Percentiles rank a stretch among this genome's conserved stretches.
Conservation (phyloP, 2,797 vertebrate genomes). For the Lindbergichthys nudifrons region DNA sequence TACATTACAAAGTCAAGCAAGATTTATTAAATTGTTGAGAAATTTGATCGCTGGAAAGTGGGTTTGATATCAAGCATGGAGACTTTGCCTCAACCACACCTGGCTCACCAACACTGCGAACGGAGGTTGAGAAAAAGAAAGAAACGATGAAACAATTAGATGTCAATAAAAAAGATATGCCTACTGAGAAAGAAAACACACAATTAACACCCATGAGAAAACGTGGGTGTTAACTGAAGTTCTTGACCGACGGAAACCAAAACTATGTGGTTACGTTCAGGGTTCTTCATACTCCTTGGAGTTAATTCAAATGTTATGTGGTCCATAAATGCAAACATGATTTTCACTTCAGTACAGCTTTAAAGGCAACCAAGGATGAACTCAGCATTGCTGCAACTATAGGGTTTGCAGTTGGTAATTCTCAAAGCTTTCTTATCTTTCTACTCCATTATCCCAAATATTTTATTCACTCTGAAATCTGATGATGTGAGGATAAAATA, state of each 20-base stretch:
- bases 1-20: constrained; percentile 9
- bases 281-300: background rate
- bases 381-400: background rate
- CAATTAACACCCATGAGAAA: background rate
- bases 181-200: background rate
- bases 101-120: background rate
- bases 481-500: constrained; percentile 50
- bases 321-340: background rate
- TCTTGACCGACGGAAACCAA: background rate
- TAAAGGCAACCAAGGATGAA: constrained; percentile 12
- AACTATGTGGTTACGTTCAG: background rate
- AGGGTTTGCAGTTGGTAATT: background rate
- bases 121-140: background rate
- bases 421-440: constrained; percentile 24
- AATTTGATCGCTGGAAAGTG: constrained; percentile 18
- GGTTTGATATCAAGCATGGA: background rate
- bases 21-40: constrained; percentile 18
- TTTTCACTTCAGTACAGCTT: background rate
- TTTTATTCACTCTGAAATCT: constrained; percentile 51
- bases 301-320: background rate
- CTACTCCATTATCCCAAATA: constrained; percentile 51
- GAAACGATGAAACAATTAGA: no score
- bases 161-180: background rate
- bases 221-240: background rate
- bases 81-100: constrained; percentile 18